These are phyloP conservation scores for Spilosoma lubricipeda DNA, from an alignment of 2,888 invertebrate genomes.

Conservation along the genomic window DNA sequence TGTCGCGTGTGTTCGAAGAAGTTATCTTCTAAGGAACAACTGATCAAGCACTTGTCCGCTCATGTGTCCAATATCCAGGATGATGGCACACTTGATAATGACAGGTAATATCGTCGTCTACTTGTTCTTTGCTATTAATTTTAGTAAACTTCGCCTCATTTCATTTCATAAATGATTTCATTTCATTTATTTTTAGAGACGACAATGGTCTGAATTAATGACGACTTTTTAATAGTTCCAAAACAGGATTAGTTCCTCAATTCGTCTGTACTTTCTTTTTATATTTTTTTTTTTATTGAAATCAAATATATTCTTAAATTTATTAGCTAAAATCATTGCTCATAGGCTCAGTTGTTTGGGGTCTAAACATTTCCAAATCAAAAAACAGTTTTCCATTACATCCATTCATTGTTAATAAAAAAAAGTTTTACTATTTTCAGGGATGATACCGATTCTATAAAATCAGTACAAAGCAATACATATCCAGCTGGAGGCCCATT, in stretches of 20 bases:
- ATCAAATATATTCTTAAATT: neutral
- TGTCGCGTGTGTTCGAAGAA: slow-evolving; percentile 77
- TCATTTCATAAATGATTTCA: no score
- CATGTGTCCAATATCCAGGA: slow-evolving; percentile 77
- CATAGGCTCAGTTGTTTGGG: neutral
- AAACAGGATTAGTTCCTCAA: no score
- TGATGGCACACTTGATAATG: slow-evolving; percentile 56
- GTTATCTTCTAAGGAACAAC: slow-evolving; percentile 68
- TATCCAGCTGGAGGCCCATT: slow-evolving; percentile 41
- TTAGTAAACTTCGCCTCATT: neutral
- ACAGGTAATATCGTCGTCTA: slow-evolving; percentile 59
- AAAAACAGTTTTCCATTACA: neutral
- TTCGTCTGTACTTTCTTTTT: no score
- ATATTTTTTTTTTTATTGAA: neutral
- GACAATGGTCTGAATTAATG: neutral
- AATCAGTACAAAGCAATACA: slow-evolving; percentile 59
- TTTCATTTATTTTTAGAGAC: neutral
- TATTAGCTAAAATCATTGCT: neutral
- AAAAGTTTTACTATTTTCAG: slow-evolving; percentile 56
- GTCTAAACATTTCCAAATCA: neutral
- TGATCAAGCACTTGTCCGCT: slow-evolving; percentile 76
- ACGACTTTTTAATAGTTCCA: neutral
- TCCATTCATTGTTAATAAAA: neutral
- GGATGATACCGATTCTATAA: slow-evolving; percentile 66
- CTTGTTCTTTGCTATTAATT: neutral